These are phyloP conservation scores for Megalopta genalis DNA, from an alignment of 1,140 invertebrate genomes.

Conservation along the genomic window DNA sequence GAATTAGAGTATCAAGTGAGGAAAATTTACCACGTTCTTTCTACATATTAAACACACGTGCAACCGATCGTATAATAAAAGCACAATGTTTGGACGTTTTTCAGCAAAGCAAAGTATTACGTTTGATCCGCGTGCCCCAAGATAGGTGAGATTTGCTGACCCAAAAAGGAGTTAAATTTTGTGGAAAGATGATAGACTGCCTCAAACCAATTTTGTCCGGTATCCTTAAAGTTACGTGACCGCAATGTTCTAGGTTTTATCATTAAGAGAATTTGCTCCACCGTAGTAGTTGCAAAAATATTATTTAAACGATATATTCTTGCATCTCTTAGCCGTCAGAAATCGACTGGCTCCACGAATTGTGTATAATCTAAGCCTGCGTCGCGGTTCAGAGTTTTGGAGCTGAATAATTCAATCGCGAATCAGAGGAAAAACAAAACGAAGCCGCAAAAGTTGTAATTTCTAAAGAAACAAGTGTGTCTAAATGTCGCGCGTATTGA, in stretches of 20 bases:
- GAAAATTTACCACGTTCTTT: background rate
- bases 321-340: constrained; percentile 57
- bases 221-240: constrained; percentile 61
- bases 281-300: constrained; percentile 63
- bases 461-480: constrained; percentile 20
- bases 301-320: constrained; percentile 65
- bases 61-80: background rate
- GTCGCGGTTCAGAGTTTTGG: constrained; percentile 36
- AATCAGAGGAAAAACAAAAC: constrained; percentile 15
- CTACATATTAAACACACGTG: background rate
- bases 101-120: constrained; percentile 86
- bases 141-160: constrained; percentile 81
- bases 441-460: constrained; percentile 24
- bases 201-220: constrained; percentile 56
- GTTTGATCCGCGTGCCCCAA: constrained; percentile 85
- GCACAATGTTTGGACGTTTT: constrained; percentile 21
- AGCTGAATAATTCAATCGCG: constrained; percentile 23
- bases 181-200: constrained; percentile 63
- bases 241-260: constrained; percentile 60
- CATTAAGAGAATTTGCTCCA: constrained; percentile 59
- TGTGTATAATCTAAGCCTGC: constrained; percentile 40
- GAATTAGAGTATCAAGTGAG: constrained; percentile 88
- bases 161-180: constrained; percentile 57
- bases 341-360: constrained; percentile 53
- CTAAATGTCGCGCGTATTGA: constrained; percentile 26